phyloP scores from a whole-genome alignment of 2,797 vertebrate genomes.

The Melanogrammus aeglefinus region DNA sequence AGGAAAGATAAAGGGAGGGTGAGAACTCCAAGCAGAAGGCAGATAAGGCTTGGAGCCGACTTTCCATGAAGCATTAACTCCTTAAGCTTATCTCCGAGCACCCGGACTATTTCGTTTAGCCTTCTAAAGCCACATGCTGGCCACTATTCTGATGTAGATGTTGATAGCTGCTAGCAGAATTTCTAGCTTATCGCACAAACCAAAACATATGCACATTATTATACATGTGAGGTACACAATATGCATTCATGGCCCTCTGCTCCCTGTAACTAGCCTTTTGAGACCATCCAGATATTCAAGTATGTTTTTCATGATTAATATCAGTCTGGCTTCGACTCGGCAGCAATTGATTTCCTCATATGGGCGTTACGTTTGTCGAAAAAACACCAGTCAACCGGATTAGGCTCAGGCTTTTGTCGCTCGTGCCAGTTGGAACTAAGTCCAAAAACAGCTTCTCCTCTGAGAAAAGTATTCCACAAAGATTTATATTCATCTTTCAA shows the following conservation, averaged over 20 bases:
- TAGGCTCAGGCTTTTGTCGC: no score
- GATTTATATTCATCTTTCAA: background rate
- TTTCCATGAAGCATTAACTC: background rate
- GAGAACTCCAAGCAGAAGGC: background rate
- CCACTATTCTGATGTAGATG: no score
- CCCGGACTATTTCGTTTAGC: background rate
- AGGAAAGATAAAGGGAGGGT: background rate
- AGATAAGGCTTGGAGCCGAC: background rate
- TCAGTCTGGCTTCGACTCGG: no score
- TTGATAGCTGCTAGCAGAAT: background rate
- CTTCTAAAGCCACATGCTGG: background rate
- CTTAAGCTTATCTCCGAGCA: background rate
- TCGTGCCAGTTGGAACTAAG: no score
- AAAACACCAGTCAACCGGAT: no score
- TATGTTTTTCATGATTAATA: no score
- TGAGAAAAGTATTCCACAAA: background rate
- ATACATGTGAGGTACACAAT: background rate
- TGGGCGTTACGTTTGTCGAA: no score
- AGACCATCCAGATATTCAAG: no score
- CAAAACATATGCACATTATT: background rate
- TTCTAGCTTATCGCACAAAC: background rate
- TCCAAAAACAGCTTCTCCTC: no score
- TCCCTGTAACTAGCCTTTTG: background rate
- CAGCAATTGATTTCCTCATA: no score
- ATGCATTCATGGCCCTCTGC: background rate